Evolutionary conservation across 2,113 vertebrate species (phyloP), one percentile per base, ranked within the genome.

Genomic region (Tachysurus vachellii): DNA sequence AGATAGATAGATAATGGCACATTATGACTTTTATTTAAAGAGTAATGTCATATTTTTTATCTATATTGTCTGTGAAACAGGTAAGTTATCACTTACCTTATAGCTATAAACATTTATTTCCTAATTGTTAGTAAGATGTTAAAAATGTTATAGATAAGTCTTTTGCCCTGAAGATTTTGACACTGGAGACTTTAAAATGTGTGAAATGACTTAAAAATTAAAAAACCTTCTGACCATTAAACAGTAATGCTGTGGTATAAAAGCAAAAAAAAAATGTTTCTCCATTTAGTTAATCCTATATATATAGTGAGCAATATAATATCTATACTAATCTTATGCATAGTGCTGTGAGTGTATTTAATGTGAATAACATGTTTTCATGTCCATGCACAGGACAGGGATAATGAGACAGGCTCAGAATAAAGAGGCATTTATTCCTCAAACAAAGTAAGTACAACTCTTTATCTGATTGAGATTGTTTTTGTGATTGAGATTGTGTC

Each of bases 391-490:
- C 85, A 86, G 85, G 61, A 68, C 0, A 44, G 28, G 42, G 61
- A 21, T 56, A 11, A 17, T 23, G 21, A 79, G 0, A 10, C 59
- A 53, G 28, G 21, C 2, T 53, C 81, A 50, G 59, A n/a, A 44
- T 26, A 31, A 44, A 44, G 70, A 12, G 14, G 5, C 36, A 11
- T 21, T 17, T 36, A 9, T 44, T 71, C 54, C 23, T 14, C 54
- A 75, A 26, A 61, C 36, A 59, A 42, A 73, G 85, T 86, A 71
- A 81, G 79, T 82, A 31, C 62, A n/a, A 47, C 17, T 19, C 36
- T 73, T 71, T 71, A 59, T 4, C 4, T 16, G 4, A 36, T 31
- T 68, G 42, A 73, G 26, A 31, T 2, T 31, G 19, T 0, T 31
- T 80, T 28, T 19, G 3, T 21, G 17, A 11, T 54, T 68, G 42